Percentiles rank a stretch among this genome's conserved stretches.
These are phyloP conservation scores for Sciurus carolinensis DNA, from an alignment of 2,797 vertebrate species.

Conservation along the genomic window DNA sequence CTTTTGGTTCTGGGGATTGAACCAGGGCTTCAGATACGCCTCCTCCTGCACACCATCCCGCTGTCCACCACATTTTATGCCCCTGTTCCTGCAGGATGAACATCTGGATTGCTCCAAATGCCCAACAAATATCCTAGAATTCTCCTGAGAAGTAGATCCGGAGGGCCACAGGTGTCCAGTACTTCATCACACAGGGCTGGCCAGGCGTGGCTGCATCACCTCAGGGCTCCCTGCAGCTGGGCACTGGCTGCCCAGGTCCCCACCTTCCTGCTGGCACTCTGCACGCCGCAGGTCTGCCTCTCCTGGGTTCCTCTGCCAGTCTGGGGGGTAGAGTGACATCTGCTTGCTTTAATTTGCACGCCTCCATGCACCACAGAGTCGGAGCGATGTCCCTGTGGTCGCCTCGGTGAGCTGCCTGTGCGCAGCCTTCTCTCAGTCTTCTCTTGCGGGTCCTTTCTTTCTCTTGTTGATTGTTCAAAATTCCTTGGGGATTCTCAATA, in stretches of 20 bases:
- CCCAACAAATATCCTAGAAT: neutral
- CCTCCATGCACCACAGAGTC: neutral
- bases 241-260: neutral
- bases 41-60: too few species aligned
- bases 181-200: too few species aligned
- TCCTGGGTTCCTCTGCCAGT: neutral
- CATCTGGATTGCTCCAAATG: neutral
- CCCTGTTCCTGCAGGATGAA: fast-evolving
- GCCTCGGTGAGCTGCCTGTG: neutral
- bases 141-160: neutral
- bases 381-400: neutral
- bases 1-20: too few species aligned
- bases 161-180: neutral
- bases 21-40: too few species aligned
- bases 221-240: neutral
- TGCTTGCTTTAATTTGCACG: neutral
- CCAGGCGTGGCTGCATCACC: neutral
- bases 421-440: neutral
- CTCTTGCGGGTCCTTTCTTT: neutral
- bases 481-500: neutral
- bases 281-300: neutral
- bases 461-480: neutral
- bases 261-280: fast-evolving
- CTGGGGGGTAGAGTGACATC: fast-evolving
- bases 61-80: fast-evolving